phyloP scores from a whole-genome alignment of 53 echinoderm and acorn worm species.

The Luidia sarsii region DNA sequence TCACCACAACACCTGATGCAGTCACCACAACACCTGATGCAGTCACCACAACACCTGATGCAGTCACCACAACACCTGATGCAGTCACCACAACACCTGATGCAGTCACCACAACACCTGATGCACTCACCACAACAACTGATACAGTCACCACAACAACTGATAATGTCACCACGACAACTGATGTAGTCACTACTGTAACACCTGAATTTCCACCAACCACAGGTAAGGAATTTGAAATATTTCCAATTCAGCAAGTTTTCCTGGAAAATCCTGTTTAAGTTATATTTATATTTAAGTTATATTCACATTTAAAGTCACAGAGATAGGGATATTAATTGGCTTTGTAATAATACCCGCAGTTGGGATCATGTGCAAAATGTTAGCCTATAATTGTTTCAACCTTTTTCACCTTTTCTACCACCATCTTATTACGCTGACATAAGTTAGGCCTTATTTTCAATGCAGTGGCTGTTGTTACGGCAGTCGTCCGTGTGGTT shows the following conservation, averaged over 20 bases:
- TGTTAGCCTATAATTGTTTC: no score
- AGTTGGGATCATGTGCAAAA: no score
- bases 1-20: not conserved
- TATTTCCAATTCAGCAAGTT: not conserved
- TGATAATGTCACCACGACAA: slow-evolving; percentile 5
- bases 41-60: not conserved
- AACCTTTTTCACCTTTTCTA: no score
- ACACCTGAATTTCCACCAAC: not conserved
- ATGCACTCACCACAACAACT: not conserved
- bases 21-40: not conserved
- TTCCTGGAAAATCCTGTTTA: not conserved
- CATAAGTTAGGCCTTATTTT: no score
- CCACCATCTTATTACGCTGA: no score
- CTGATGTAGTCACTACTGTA: not conserved
- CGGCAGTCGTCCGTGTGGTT: no score
- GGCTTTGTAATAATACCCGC: not conserved
- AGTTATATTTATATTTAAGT: not conserved
- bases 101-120: not conserved
- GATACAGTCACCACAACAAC: not conserved
- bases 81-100: no score
- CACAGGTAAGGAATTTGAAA: not conserved
- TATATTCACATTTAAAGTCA: not conserved
- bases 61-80: not conserved
- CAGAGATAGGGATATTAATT: not conserved
- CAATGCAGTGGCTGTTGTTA: no score